Conservation (phyloP, 2,797 vertebrate genomes). For the Xiphorhynchus erythropygius region DNA sequence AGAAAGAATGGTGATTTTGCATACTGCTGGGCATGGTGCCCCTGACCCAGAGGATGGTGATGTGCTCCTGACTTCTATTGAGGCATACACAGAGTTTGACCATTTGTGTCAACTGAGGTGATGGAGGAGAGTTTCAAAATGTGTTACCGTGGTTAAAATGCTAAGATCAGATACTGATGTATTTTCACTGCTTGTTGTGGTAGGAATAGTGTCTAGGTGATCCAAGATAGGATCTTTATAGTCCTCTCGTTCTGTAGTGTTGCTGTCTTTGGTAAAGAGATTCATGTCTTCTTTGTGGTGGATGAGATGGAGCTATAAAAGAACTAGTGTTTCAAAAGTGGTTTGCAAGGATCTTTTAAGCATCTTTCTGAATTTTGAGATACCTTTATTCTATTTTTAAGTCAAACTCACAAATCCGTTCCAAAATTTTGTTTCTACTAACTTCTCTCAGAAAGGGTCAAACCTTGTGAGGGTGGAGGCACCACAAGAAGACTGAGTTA, state of each 20-base stretch:
- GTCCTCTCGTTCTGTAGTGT: background rate
- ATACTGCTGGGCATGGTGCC: background rate
- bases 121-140: background rate
- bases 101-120: background rate
- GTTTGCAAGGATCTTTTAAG: background rate
- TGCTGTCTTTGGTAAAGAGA: background rate
- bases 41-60: background rate
- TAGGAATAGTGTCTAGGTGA: background rate
- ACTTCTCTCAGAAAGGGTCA: background rate
- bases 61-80: background rate
- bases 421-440: background rate
- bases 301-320: background rate
- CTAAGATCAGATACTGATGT: background rate
- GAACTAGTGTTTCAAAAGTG: background rate
- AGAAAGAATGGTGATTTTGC: background rate
- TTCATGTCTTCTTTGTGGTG: background rate
- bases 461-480: background rate
- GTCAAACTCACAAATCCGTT: background rate
- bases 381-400: background rate
- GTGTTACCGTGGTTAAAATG: background rate
- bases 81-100: background rate
- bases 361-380: background rate
- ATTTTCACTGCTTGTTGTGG: background rate
- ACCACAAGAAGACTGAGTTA: background rate
- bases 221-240: background rate